Evolutionary conservation across 2,888 invertebrate species (phyloP).

Genomic region (Amblyjoppa fuscipennis): DNA sequence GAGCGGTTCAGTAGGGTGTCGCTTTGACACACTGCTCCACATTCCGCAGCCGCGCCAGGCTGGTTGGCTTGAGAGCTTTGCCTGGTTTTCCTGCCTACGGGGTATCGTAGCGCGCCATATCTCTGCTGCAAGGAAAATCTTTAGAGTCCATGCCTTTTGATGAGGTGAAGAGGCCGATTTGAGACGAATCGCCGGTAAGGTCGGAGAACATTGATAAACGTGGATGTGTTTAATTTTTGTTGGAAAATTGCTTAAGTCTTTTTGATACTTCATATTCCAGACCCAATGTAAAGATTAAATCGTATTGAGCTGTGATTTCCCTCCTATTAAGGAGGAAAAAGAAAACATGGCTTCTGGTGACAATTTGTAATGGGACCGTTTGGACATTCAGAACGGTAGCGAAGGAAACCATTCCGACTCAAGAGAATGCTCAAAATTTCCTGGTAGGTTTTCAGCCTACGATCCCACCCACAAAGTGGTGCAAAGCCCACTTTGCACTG

Average conservation of each 20-base stretch:
- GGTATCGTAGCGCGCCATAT: background rate
- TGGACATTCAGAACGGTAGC: background rate
- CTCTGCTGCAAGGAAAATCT: background rate
- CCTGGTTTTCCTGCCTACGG: slow-evolving; percentile 4
- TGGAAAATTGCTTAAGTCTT: too few relatives aligned
- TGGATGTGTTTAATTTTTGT: background rate
- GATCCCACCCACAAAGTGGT: too few relatives aligned
- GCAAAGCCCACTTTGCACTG: too few relatives aligned
- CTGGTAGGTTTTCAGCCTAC: background rate
- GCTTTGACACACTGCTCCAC: slow-evolving; percentile 83
- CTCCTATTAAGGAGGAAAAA: background rate
- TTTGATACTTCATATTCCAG: too few relatives aligned
- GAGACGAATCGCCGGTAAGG: too few relatives aligned
- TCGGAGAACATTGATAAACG: background rate
- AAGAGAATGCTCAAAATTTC: background rate
- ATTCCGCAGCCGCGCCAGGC: slow-evolving; percentile 73
- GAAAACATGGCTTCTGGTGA: background rate
- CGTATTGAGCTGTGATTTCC: too few relatives aligned
- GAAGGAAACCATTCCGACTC: background rate
- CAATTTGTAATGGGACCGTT: background rate
- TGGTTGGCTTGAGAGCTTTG: background rate
- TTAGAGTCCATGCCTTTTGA: background rate
- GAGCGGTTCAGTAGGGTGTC: slow-evolving; percentile 77
- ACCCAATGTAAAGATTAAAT: too few relatives aligned
- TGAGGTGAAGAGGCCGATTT: background rate